Evolutionary conservation across 2,113 vertebrate species (phyloP).

Genomic region (Mastomys natalensis): DNA sequence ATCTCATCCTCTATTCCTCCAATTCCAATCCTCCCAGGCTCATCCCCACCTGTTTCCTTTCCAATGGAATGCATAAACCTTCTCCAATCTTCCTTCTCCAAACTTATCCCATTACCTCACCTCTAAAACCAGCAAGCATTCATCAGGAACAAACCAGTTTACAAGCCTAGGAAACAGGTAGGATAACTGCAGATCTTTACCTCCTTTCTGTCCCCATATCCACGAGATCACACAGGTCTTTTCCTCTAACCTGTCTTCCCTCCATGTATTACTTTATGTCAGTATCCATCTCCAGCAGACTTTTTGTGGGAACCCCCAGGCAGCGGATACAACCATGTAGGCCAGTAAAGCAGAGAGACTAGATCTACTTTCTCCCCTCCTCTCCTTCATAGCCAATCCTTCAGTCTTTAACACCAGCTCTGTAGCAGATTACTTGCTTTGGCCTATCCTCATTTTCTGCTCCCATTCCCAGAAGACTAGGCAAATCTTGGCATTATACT

Average conservation of each 20-base stretch:
- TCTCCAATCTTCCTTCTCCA: background rate
- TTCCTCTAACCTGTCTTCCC: background rate
- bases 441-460: background rate
- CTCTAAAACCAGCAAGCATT: background rate
- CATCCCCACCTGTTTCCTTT: background rate
- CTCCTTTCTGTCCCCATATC: background rate
- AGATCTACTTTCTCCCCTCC: background rate
- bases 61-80: background rate
- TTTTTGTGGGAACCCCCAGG: background rate
- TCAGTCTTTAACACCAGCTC: background rate
- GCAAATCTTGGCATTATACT: background rate
- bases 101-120: background rate
- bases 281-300: background rate
- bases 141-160: background rate
- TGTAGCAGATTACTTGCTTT: background rate
- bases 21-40: background rate
- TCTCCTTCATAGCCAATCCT: background rate
- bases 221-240: background rate
- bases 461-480: background rate
- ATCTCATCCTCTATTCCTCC: background rate
- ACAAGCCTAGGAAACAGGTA: background rate
- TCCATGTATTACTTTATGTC: background rate
- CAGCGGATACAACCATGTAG: background rate
- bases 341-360: background rate
- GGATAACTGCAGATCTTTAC: background rate